Base-by-base conservation (phyloP, 2,797 vertebrate genomes). In the Lagocephalus sceleratus region DNA sequence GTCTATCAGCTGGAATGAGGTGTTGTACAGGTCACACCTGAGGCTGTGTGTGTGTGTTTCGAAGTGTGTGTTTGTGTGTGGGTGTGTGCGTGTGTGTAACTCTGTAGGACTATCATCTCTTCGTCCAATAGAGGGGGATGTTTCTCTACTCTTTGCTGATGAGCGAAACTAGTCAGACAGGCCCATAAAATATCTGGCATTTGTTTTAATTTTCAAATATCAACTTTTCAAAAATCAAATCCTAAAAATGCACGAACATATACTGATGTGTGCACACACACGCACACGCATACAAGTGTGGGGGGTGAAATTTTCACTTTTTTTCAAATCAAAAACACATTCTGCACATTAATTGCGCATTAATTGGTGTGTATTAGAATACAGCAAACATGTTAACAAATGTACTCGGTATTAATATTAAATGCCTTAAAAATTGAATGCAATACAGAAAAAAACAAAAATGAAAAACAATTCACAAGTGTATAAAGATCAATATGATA, bases 71-170 rank as follows among this genome's bases (percentile, higher is more conserved):
- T 22, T 39, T 44, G 25, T 25, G 61, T 46, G n/a, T 43, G 41
- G 0, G 11, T 16, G 5, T 8, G 39, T 44, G 41, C 17, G 16
- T 32, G 47, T 19, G 54, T 51, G 51, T 58, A 32, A 58, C 53
- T 41, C 41, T 67, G 20, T 61, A 58, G 22, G 62, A 63, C 68
- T 73, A 57, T 48, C 60, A 62, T 55, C 48, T 41, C 21, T 22
- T 6, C 32, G 66, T 42, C 82, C 86, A 81, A 76, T 70, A 88
- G 87, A 87, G 87, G 85, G 83, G 25, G 85, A 60, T 87, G 85
- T 88, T 87, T 75, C 80, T 76, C 76, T 65, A 83, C 71, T 73
- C 49, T 84, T 83, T 60, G 35, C n/a, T 51, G n/a, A 20, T 10
- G 2, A 10, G 5, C 45, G 29, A 17, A 29, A 40, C 50, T 42